Conservation (phyloP, 2,797 vertebrate species). For the Premnoplex brunnescens region DNA sequence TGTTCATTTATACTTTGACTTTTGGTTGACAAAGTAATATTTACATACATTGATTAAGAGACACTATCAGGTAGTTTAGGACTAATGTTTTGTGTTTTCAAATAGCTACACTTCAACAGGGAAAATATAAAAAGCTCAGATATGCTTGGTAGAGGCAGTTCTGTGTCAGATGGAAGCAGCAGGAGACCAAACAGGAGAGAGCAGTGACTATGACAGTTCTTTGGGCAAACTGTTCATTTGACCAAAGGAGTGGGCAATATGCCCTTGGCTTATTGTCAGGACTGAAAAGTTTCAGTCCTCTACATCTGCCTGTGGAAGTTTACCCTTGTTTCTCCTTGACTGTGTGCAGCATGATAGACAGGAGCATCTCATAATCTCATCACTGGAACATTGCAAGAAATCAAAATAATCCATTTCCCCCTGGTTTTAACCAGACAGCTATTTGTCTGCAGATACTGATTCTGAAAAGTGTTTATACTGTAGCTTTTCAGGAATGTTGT, state of each 20-base stretch:
- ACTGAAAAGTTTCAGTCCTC: not conserved
- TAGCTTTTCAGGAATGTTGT: not conserved
- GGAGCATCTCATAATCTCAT: not conserved
- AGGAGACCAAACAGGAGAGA: constrained; percentile 1
- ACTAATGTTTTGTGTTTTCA: not conserved
- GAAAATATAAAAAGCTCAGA: not conserved
- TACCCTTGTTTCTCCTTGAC: not conserved
- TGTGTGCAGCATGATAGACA: not conserved
- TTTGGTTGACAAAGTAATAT: not conserved
- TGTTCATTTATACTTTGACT: not conserved
- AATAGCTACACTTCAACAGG: not conserved
- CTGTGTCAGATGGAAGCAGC: constrained; percentile 28
- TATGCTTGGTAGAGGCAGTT: not conserved
- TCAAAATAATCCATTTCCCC: not conserved
- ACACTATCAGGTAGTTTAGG: not conserved
- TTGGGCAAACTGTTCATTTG: constrained; percentile 21
- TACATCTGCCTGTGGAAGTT: not conserved
- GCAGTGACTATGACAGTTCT: constrained; percentile 23
- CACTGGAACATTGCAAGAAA: not conserved
- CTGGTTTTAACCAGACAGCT: not conserved
- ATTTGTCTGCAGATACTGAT: not conserved
- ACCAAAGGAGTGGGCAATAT: not conserved
- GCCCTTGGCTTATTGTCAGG: not conserved
- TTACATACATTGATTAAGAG: not conserved
- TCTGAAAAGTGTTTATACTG: not conserved